Evolutionary conservation across 2,797 vertebrate genomes (phyloP).

Genomic region (Crocidura indochinensis): DNA sequence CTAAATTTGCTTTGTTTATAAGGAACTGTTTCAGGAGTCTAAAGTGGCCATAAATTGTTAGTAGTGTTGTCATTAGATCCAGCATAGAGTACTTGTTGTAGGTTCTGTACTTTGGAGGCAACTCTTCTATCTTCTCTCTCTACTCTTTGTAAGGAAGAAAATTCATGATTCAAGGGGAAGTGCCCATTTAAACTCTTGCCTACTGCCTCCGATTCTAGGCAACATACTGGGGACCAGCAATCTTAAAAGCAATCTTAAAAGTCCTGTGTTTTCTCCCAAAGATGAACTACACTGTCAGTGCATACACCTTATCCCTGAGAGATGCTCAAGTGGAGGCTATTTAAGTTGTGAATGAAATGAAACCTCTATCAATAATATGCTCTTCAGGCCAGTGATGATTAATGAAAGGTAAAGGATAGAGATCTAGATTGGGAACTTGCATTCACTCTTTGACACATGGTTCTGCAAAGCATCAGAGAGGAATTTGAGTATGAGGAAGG

Average conservation of each 20-base stretch:
- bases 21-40: background rate
- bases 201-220: background rate
- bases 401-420: background rate
- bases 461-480: background rate
- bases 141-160: background rate
- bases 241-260: background rate
- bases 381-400: background rate
- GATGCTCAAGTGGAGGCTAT: background rate
- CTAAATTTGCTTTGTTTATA: background rate
- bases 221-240: background rate
- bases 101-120: background rate
- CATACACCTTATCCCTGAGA: background rate
- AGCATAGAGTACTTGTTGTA: background rate
- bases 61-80: background rate
- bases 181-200: background rate
- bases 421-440: background rate
- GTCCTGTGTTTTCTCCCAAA: background rate
- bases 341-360: background rate
- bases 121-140: background rate
- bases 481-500: background rate
- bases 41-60: background rate
- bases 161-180: background rate
- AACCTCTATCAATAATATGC: background rate
- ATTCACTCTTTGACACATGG: background rate
- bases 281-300: background rate